Evolutionary conservation across 1,140 invertebrate species (phyloP).

Genomic region (Drosophila nigromelanica): DNA sequence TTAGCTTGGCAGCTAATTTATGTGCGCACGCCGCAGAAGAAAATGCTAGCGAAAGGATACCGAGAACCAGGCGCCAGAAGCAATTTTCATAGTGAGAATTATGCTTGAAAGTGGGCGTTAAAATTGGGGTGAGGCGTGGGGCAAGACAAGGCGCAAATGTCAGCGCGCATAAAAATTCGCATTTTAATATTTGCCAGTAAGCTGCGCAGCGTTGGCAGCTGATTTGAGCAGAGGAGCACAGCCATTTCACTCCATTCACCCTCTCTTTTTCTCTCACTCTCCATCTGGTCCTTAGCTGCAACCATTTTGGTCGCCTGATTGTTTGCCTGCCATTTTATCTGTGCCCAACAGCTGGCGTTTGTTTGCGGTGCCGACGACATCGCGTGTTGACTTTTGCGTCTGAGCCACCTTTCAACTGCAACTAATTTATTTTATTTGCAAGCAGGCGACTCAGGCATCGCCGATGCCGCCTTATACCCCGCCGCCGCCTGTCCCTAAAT

Average conservation of each 20-base stretch:
- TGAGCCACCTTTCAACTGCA: constrained; percentile 81
- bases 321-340: constrained; percentile 79
- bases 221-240: constrained; percentile 57
- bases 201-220: constrained; percentile 70
- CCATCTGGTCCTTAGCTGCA: neutral
- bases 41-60: constrained; percentile 77
- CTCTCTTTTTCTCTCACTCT: neutral
- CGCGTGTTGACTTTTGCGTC: constrained; percentile 80
- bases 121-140: neutral
- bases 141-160: constrained; percentile 60
- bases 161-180: constrained; percentile 80
- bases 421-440: constrained; percentile 82
- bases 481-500: constrained; percentile 38
- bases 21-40: constrained; percentile 75
- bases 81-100: constrained; percentile 68
- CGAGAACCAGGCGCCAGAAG: constrained; percentile 15
- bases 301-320: constrained; percentile 42
- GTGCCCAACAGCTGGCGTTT: constrained; percentile 77
- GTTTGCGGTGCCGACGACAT: constrained; percentile 77
- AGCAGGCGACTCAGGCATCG: constrained; percentile 44
- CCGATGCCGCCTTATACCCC: neutral
- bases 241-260: constrained; percentile 2
- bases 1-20: constrained; percentile 82
- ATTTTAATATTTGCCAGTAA: constrained; percentile 82
- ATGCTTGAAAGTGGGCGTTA: constrained; percentile 35